Base-by-base conservation (phyloP, 2,797 vertebrate genomes). In the Malacoraja senta region DNA sequence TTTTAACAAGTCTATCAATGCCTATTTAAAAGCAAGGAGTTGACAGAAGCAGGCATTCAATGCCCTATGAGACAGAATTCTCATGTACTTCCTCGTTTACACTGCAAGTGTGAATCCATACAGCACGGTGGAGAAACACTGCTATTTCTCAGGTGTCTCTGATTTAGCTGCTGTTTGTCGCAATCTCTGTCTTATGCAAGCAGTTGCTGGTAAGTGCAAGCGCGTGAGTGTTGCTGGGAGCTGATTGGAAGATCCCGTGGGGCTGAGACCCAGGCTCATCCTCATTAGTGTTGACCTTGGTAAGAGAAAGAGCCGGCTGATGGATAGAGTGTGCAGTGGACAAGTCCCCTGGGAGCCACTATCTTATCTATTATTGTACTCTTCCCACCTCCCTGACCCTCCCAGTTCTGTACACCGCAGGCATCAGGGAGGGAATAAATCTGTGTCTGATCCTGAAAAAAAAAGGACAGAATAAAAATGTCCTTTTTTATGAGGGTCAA, bases 211-310 rank as follows among this genome's bases (percentile, higher is more conserved):
- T 93, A 61, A 88, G 93, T 93, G 76, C 84, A 53, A 74, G 83
- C 93, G 94, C 93, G 83, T 63, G 94, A 93, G 94, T 94, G 94
- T 93, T 94, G 91, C 68, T 53, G 79, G 21, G 91, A 74, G 76
- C 94, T 77, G 93, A 94, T 93, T 93, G 94, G 95, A 95, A 94
- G 94, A 93, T 94, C 96, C 94, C 93, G 81, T 71, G 94, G 95
- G 93, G 94, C 96, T 94, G 95, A 96, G 96, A 97, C 97, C 96
- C 97, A 95, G 97, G 95, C 97, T 96, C 97, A 96, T 97, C 97
- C 98, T 99, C 96, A 97, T 99, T 99, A 99, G 97, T 93, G 96
- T 97, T 98, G 98, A 99, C 99, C 99, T 98, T 98, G 97, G 98
- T 97, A 97, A 96, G 94, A 96, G 97, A 95, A 97, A 93, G 93